Base-by-base conservation (phyloP, 92 coral and sea anemone genomes). In the Chrysogorgia sp. region DNA sequence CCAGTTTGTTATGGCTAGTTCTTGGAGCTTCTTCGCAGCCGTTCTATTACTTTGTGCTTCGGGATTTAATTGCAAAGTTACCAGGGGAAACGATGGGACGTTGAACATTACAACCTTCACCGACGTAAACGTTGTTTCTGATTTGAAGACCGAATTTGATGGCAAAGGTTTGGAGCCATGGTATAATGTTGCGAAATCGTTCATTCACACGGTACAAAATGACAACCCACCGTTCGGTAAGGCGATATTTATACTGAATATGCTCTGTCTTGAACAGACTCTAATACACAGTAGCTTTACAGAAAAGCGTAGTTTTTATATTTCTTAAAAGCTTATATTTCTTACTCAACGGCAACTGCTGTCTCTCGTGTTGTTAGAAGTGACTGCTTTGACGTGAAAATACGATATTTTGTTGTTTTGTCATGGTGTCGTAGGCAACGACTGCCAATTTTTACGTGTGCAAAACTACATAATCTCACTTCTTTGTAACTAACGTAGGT, bases 131-230 rank as follows among this genome's bases (percentile, higher is more conserved):
- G 72, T 79, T 26, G 67, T 77, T 26, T 62, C 80, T 12, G 30
- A 25, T 20, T 78, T 88, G 19, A 31, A 80, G 13, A 78, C 86
- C 29, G 81, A 83, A 25, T 91, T 76, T 71, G 96, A 91, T 52
- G 92, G 84, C 34, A 86, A 88, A 88, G 96, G 96, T 1, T 85
- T 91, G 77, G 86, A 83, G 22, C 96, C 96, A 0, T 91, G 96
- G 96, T 91, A 88, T 23, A 75, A 80, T 72, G 82, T 91, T 41
- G 90, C 80, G 1, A 84, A 70, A 47, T 82, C 87, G 12, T 91
- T 91, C 64, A 84, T 91, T 48, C 61, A 77, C 43, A 91, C 92
- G 21, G 96, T 91, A 20, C 89, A 88, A 41, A 88, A 74, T 72
- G 87, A 91, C 34, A 87, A 91, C 17, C 32, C 55, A 25, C 96